Base-by-base conservation (phyloP, 1,140 invertebrate genomes). In the Drosophila aff. region DNA sequence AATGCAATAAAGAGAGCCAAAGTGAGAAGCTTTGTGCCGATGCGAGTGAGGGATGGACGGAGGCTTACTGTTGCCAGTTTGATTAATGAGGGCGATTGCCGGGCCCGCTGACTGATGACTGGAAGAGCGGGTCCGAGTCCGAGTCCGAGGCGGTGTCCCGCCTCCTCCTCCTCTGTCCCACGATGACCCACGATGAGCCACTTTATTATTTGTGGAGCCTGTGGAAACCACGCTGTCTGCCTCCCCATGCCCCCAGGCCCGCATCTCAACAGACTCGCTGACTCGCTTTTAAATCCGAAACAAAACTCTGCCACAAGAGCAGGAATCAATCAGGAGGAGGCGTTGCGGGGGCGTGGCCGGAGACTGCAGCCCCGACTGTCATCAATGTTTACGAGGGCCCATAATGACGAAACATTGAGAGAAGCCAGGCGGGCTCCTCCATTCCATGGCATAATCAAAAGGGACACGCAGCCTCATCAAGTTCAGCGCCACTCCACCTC, bases 351-450 rank as follows among this genome's bases (percentile, higher is more conserved):
- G 53, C 69, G 66, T 60, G 28, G 18, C 52, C 53, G 26, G 49
- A 69, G 65, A 72, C 33, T 72, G 66, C 67, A 68, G 36, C 60
- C 46, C 23, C 38, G 80, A 75, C 82, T 91, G 87, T 91, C 87
- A 91, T 91, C 78, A 91, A 91, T 91, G 87, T 91, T 91, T 91
- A 91, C 83, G 87, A 86, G 74, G 66, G 49, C 44, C 76, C 80
- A 81, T 87, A 82, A 90, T 84, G 76, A 81, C 85, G 63, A 67
- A 82, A 76, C 79, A 79, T 64, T 64, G 77, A 44, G 49, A 21
- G 44, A 50, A 50, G 55, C 23, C 28, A 38, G 13, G 31, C 40
- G 33, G 46, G 23, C 53, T 33, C 28, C 28, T 16, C 36, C 53
- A 23, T 26, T 31, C 31, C 67, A 74, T 89, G 62, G 84, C 69